Conservation (phyloP, 1,140 invertebrate species). For the Halictus rubicundus region DNA sequence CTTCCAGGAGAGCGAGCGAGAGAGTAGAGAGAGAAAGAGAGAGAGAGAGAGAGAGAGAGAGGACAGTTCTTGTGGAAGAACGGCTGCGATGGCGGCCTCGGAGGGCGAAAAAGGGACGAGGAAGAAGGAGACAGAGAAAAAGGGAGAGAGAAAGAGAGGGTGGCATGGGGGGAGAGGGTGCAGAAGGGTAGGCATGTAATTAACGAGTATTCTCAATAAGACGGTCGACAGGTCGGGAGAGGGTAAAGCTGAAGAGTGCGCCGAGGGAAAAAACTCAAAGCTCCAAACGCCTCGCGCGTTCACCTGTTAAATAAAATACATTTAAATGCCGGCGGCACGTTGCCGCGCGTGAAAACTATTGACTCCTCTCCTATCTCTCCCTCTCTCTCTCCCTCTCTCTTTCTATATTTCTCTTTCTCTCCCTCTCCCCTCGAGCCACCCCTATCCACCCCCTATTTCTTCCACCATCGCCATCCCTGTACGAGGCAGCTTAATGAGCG, state of each 20-base stretch:
- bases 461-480: constrained; percentile 15
- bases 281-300: constrained; percentile 46
- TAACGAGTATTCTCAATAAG: constrained; percentile 71
- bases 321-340: constrained; percentile 62
- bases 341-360: constrained; percentile 62
- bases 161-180: constrained; percentile 19
- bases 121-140: not conserved
- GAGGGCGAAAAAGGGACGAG: not conserved
- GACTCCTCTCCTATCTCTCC: constrained; percentile 40
- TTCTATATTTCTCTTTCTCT: no score
- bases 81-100: not conserved
- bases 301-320: constrained; percentile 69
- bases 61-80: not conserved
- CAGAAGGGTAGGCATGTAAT: constrained; percentile 62
- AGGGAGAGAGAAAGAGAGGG: not conserved
- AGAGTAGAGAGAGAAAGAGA: constrained; percentile 34
- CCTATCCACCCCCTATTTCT: constrained; percentile 18
- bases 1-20: constrained; percentile 32
- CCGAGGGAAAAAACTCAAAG: constrained; percentile 54
- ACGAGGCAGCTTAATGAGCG: constrained; percentile 56
- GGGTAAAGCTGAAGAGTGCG: constrained; percentile 20
- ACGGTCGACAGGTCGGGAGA: constrained; percentile 34
- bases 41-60: constrained; percentile 39
- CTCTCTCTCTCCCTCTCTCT: not conserved
- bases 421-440: not conserved